Percentiles rank a stretch among this genome's conserved stretches.
Evolutionary conservation across 2,113 vertebrate genomes (phyloP).

Genomic region (Sclerurus mexicanus): DNA sequence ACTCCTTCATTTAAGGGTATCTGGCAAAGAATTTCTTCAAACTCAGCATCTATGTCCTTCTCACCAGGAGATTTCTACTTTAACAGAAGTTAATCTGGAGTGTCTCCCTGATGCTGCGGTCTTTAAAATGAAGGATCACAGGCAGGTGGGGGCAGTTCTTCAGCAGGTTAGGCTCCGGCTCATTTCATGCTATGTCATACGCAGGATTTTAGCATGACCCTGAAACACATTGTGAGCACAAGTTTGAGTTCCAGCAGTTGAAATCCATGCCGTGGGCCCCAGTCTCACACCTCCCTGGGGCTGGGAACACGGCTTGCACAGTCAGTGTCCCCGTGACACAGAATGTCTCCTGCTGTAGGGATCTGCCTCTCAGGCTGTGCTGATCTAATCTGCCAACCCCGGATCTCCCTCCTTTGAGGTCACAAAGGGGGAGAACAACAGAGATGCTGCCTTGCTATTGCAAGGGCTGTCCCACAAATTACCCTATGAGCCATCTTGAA

Average conservation of each 20-base stretch:
- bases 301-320: fast-evolving
- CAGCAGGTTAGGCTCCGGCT: background rate
- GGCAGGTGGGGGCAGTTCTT: background rate
- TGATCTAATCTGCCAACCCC: background rate
- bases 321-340: fast-evolving
- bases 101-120: background rate
- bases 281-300: background rate
- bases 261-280: background rate
- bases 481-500: background rate
- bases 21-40: background rate
- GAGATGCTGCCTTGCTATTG: background rate
- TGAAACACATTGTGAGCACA: background rate
- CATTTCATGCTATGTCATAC: background rate
- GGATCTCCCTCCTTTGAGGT: background rate
- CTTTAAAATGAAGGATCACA: background rate
- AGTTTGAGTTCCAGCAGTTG: background rate
- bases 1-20: background rate
- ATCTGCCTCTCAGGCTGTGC: background rate
- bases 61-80: background rate
- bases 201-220: background rate
- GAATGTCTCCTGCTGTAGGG: background rate
- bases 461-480: background rate
- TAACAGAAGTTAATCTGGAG: background rate
- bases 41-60: background rate
- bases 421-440: fast-evolving